Base-by-base conservation (phyloP, 2,888 invertebrate genomes). In the Eledone cirrhosa region DNA sequence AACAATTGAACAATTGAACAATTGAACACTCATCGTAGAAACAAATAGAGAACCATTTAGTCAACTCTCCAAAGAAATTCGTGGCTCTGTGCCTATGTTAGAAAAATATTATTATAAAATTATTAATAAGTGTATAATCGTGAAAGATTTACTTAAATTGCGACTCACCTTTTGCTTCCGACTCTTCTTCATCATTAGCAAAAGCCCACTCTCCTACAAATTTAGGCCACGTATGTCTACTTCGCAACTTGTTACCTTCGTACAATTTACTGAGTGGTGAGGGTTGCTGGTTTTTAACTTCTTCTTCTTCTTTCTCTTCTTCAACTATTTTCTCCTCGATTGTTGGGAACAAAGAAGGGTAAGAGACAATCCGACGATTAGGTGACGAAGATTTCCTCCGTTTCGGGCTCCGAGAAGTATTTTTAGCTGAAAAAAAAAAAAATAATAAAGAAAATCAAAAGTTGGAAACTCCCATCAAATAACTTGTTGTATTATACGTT, bases 261-360 rank as follows among this genome's bases (percentile, higher is more conserved):
- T 88, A 88, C 24, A 87, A 80, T 14, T 85, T 84, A 13, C 87
- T 86, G 74, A 88, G 80, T 33, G 88, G 88, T 1, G 88, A 88
- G 27, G 85, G 86, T 14, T 83, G 83, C n/a, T 80, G 80, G n/a
- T 29, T 69, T 78, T 84, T 79, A 77, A 85, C 59, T 63, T 84
- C 84, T 53, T 81, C 78, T 78, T 84, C 86, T 22, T 83, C 83
- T 83, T 89, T 87, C 82, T 92, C 94, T 82, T 94, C 94, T 91
- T 96, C 84, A 67, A 82, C 84, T 31, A 84, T 82, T 72, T 83
- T 83, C 80, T 84, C 84, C 24, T 83, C 82, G 67, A 84, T 84
- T 31, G 84, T 84, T 33, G 84, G 83, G 80, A 87, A 86, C 80
- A 83, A 79, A 29, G 85, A 84, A 31, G 85, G 83, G 80, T 82